Conservation (phyloP, 2,888 invertebrate genomes). For the Ophonus ardosiacus region DNA sequence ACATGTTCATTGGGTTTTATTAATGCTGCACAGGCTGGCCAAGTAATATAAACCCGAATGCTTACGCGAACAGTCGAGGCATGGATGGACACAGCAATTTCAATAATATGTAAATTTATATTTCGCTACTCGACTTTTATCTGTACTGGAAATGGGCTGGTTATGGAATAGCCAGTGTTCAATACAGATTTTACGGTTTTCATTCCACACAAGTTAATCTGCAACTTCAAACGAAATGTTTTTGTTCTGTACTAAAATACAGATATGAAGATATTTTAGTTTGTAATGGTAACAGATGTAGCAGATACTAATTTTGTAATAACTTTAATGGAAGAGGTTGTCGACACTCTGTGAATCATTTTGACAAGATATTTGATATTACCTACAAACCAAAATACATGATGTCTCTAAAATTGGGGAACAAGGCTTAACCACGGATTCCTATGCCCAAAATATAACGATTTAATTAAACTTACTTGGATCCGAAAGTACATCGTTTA, state of each 20-base stretch:
- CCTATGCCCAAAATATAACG: too few relatives aligned
- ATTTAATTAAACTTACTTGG: too few relatives aligned
- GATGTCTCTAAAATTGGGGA: too few relatives aligned
- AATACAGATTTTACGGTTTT: conserved; percentile 4
- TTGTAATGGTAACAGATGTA: too few relatives aligned
- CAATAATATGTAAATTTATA: conserved; percentile 48
- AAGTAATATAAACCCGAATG: conserved; percentile 41
- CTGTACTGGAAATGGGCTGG: background rate
- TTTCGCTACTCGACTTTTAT: conserved; percentile 9
- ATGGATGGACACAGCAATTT: conserved; percentile 34
- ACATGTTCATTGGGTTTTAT: conserved; percentile 60
- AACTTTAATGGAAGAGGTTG: too few relatives aligned
- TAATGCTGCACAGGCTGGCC: conserved; percentile 40
- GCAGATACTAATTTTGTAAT: too few relatives aligned
- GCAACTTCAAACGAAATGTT: background rate
- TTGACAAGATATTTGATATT: too few relatives aligned
- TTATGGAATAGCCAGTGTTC: conserved; percentile 8
- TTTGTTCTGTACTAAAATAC: background rate
- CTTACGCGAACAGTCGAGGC: conserved; percentile 29
- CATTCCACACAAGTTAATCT: background rate
- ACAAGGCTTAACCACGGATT: too few relatives aligned
- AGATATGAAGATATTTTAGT: too few relatives aligned
- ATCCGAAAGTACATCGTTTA: too few relatives aligned
- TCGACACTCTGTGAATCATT: too few relatives aligned
- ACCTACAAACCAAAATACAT: too few relatives aligned